phyloP scores from a whole-genome alignment of 1,140 invertebrate species.

The Sinonovacula constricta region DNA sequence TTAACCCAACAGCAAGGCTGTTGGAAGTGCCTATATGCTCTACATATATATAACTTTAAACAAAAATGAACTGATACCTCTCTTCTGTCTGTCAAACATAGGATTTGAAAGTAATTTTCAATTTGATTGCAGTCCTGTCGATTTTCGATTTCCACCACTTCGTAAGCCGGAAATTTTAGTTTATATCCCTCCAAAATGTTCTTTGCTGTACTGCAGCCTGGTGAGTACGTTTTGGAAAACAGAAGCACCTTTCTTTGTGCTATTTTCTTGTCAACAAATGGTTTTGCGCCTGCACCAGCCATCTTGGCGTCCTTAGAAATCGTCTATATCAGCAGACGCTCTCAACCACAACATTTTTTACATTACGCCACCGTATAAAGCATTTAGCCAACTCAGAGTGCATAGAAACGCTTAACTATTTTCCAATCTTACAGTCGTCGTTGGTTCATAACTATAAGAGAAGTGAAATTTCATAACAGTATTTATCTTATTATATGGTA shows the following conservation, averaged over 20 bases:
- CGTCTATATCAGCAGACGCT: conserved; percentile 3
- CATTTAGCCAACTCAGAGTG: too few relatives aligned
- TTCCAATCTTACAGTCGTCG: too few relatives aligned
- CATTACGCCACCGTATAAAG: too few relatives aligned
- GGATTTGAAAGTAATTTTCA: conserved; percentile 75
- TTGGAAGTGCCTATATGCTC: too few relatives aligned
- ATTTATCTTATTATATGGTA: too few relatives aligned
- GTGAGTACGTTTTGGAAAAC: conserved; percentile 72
- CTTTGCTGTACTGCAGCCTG: conserved; percentile 65
- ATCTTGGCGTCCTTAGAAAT: conserved; percentile 54
- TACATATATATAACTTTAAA: too few relatives aligned
- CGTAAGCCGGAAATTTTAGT: conserved; percentile 57
- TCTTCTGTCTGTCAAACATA: conserved; percentile 72
- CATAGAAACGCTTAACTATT: too few relatives aligned
- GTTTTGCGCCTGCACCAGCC: conserved; percentile 62
- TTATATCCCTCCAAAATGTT: conserved; percentile 63
- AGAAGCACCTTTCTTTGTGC: conserved; percentile 71
- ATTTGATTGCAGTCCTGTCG: conserved; percentile 74
- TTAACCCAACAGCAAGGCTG: too few relatives aligned
- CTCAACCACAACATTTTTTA: too few relatives aligned
- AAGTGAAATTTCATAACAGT: too few relatives aligned
- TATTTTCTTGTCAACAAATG: conserved; percentile 74
- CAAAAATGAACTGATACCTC: too few relatives aligned
- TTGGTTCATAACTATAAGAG: too few relatives aligned
- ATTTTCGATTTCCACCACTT: conserved; percentile 73